Evolutionary conservation across 2,888 invertebrate species (phyloP).

Genomic region (Scrobipalpa atriplicella): DNA sequence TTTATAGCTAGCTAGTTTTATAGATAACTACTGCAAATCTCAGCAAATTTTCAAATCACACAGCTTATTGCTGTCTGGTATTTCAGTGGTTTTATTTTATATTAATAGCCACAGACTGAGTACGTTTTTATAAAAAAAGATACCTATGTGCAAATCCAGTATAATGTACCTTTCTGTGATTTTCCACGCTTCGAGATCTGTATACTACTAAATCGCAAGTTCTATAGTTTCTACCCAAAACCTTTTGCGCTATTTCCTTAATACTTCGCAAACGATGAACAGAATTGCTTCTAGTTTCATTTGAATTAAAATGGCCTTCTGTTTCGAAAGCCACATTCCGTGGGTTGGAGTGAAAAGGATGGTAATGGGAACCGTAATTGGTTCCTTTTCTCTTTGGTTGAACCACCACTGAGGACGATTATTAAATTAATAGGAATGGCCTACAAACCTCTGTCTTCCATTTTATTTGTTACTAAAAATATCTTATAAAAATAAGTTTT

Average conservation of each 20-base stretch:
- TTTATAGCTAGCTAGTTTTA: no score
- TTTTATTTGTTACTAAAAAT: neutral
- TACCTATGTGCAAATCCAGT: no score
- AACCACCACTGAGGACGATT: neutral
- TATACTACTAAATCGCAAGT: neutral
- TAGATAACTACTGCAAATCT: no score
- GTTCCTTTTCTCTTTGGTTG: conserved; percentile 5
- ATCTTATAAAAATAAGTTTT: neutral
- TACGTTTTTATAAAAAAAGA: no score
- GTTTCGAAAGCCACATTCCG: neutral
- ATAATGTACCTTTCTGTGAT: no score
- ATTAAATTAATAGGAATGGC: conserved; percentile 2
- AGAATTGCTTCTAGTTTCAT: neutral
- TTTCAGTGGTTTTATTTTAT: no score
- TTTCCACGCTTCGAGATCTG: no score
- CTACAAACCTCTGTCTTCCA: neutral
- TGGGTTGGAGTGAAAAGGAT: neutral
- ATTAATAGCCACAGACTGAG: no score
- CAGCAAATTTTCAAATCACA: no score
- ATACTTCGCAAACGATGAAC: neutral
- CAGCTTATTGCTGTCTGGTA: no score
- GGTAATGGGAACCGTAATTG: neutral
- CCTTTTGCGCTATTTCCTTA: neutral
- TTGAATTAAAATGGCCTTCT: neutral
- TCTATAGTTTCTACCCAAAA: no score